phyloP scores from a whole-genome alignment of 2,888 invertebrate species.

The Drosophila falleni region DNA sequence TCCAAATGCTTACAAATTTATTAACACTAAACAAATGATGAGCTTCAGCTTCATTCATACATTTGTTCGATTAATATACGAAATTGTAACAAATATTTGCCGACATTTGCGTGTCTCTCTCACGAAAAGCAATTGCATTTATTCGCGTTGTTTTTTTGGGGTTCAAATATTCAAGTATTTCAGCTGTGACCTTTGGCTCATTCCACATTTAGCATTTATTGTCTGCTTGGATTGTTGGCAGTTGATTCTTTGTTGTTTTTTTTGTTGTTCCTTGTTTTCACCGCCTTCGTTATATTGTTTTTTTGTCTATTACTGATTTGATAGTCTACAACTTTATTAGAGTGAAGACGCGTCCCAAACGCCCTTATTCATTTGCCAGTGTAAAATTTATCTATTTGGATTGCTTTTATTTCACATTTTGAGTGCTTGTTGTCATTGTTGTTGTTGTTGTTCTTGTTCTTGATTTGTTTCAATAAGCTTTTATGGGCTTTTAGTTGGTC shows the following conservation, averaged over 20 bases:
- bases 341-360: background rate
- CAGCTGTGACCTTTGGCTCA: conserved; percentile 22
- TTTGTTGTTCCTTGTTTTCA: background rate
- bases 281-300: background rate
- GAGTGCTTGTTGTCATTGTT: conserved; percentile 28
- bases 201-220: conserved; percentile 17
- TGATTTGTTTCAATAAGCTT: conserved; percentile 72
- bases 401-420: conserved; percentile 48
- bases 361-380: conserved; percentile 26
- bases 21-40: background rate
- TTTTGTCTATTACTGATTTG: conserved; percentile 31
- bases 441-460: conserved; percentile 30
- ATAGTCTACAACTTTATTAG: conserved; percentile 47
- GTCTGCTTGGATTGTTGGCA: conserved; percentile 21
- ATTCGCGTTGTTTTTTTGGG: conserved; percentile 1
- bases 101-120: conserved; percentile 11
- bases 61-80: background rate
- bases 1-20: background rate
- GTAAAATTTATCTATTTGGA: conserved; percentile 45
- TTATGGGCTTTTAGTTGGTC: conserved; percentile 71
- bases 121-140: conserved; percentile 15
- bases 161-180: conserved; percentile 5
- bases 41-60: background rate
- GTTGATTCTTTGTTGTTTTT: conserved; percentile 1
- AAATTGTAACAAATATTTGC: conserved; percentile 3